Evolutionary conservation across 1,140 invertebrate genomes (phyloP).

Genomic region (Drosophila sp.): DNA sequence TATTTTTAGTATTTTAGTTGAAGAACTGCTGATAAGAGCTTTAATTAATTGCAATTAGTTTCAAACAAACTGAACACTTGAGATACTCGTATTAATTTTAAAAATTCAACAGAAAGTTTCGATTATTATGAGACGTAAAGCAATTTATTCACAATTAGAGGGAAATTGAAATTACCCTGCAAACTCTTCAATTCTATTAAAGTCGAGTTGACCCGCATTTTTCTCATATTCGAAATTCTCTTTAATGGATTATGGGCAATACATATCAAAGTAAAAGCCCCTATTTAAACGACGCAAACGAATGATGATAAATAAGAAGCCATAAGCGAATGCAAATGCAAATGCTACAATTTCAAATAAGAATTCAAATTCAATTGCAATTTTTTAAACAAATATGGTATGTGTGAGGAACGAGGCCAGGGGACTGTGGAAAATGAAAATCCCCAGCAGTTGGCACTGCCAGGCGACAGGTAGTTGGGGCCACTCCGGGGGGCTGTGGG

Average conservation of each 20-base stretch:
- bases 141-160: constrained; percentile 2
- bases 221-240: background rate
- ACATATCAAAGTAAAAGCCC: constrained; percentile 10
- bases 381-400: constrained; percentile 6
- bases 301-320: constrained; percentile 8
- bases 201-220: constrained; percentile 29
- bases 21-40: too few relatives aligned
- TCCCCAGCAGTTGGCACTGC: background rate
- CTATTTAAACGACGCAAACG: constrained; percentile 1
- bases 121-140: background rate
- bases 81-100: background rate
- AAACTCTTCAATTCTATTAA: constrained; percentile 8
- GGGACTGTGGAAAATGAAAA: constrained; percentile 1
- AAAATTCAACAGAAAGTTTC: background rate
- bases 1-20: background rate
- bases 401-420: background rate
- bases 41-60: too few relatives aligned
- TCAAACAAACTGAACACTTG: too few relatives aligned
- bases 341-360: constrained; percentile 11
- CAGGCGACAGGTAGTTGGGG: background rate
- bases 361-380: background rate
- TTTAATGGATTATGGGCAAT: constrained; percentile 5
- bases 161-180: background rate
- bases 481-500: too few relatives aligned
- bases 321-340: constrained; percentile 5